A percentile compares a stretch with the other conserved stretches of the same genome.
phyloP scores from a whole-genome alignment of 2,113 vertebrate species.

The Pan paniscus region DNA sequence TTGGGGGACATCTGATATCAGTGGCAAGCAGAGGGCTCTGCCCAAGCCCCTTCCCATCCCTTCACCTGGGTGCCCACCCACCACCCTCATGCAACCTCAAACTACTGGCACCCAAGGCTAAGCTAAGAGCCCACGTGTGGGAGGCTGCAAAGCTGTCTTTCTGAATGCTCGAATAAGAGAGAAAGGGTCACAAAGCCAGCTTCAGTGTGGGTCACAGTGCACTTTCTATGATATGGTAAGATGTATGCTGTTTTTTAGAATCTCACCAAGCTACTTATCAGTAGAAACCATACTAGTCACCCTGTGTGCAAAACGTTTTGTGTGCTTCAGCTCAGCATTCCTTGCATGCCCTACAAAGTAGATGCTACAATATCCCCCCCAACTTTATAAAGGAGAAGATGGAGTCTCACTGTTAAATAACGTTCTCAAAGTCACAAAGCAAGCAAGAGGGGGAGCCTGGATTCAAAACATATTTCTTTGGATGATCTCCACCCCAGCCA shows the following conservation, averaged over 20 bases:
- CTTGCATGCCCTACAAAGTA: background rate
- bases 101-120: background rate
- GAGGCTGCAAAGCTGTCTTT: background rate
- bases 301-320: too few species aligned
- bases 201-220: rapidly evolving
- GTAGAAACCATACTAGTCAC: rapidly evolving
- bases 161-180: background rate
- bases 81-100: background rate
- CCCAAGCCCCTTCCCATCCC: background rate
- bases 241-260: background rate
- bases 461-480: background rate
- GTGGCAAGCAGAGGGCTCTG: background rate
- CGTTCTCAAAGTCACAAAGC: background rate
- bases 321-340: background rate
- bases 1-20: background rate
- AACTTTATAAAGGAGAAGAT: background rate
- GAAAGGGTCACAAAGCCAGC: background rate
- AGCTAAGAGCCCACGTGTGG: rapidly evolving
- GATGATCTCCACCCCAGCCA: background rate
- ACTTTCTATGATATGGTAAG: background rate
- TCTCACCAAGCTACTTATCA: background rate
- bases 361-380: background rate
- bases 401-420: background rate
- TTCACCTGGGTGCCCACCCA: background rate
- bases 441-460: background rate